phyloP scores from a whole-genome alignment of 2,888 invertebrate species.

The Ernsta delagoae region DNA sequence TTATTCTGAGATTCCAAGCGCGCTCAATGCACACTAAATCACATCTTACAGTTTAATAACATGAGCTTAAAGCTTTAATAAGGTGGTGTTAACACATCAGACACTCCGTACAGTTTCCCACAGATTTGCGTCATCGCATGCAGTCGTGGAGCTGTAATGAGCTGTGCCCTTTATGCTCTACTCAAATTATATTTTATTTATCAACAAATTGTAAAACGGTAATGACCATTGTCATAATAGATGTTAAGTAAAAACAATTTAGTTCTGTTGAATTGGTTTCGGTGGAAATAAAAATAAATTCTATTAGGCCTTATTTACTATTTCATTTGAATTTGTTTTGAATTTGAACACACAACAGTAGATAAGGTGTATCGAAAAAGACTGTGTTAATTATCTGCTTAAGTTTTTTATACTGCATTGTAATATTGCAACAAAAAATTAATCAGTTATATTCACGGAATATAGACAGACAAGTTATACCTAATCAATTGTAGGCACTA shows the following conservation, averaged over 20 bases:
- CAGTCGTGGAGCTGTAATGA: slow-evolving; percentile 42
- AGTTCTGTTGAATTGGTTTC: not conserved
- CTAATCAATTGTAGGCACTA: too few species aligned
- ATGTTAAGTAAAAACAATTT: not conserved
- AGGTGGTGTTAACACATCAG: not conserved
- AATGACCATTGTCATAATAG: too few species aligned
- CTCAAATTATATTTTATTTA: slow-evolving; percentile 9
- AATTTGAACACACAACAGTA: too few species aligned
- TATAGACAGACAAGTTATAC: too few species aligned
- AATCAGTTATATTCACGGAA: too few species aligned
- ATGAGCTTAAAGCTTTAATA: slow-evolving; percentile 13
- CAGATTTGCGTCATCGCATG: slow-evolving; percentile 17
- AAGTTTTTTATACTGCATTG: too few species aligned
- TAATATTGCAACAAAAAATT: too few species aligned
- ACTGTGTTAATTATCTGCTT: too few species aligned
- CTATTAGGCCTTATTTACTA: too few species aligned
- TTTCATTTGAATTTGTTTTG: too few species aligned
- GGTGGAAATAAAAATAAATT: not conserved
- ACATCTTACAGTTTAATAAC: not conserved
- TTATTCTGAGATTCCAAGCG: not conserved
- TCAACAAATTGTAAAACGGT: not conserved
- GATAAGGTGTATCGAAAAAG: too few species aligned
- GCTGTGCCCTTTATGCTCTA: slow-evolving; percentile 44
- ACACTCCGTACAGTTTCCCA: slow-evolving; percentile 7
- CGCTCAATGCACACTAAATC: not conserved